These are phyloP conservation scores for Drosophila infuscata DNA, from an alignment of 2,888 invertebrate species.

Conservation along the genomic window DNA sequence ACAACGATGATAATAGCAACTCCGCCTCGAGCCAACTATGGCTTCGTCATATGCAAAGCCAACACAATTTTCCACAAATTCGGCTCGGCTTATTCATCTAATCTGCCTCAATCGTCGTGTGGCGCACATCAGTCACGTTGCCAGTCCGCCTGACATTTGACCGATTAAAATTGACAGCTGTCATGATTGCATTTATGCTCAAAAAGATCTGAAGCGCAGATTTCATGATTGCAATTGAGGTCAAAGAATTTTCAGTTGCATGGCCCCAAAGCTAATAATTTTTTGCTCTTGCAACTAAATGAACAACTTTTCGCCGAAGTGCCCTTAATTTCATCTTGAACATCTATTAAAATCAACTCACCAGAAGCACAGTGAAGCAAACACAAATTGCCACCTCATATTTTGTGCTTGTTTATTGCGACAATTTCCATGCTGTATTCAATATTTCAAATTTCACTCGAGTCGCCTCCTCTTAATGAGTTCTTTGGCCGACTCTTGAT, in stretches of 20 bases:
- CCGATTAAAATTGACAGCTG: conserved; percentile 78
- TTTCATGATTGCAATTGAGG: conserved; percentile 37
- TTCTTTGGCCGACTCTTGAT: conserved; percentile 48
- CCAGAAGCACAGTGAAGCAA: conserved; percentile 9
- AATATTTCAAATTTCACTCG: conserved; percentile 54
- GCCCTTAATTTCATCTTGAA: conserved; percentile 46
- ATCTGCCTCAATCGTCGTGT: conserved; percentile 53
- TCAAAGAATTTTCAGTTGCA: conserved; percentile 38
- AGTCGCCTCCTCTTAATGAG: conserved; percentile 29
- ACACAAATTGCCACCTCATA: conserved; percentile 21
- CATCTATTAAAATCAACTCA: conserved; percentile 44
- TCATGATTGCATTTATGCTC: conserved; percentile 70
- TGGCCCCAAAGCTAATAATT: conserved; percentile 8
- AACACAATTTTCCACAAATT: conserved; percentile 46
- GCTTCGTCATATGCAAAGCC: conserved; percentile 68
- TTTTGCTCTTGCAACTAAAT: conserved; percentile 8
- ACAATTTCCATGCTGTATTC: conserved; percentile 59
- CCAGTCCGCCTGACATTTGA: conserved; percentile 60
- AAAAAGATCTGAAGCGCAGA: conserved; percentile 50
- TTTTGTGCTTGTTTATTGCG: conserved; percentile 46
- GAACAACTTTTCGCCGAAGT: conserved; percentile 30
- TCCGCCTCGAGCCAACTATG: conserved; percentile 15
- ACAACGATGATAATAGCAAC: conserved; percentile 23
- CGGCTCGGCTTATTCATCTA: conserved; percentile 64
- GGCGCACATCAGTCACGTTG: conserved; percentile 54